phyloP scores from a whole-genome alignment of 1,140 invertebrate species.

The Steinernema khuongi region DNA sequence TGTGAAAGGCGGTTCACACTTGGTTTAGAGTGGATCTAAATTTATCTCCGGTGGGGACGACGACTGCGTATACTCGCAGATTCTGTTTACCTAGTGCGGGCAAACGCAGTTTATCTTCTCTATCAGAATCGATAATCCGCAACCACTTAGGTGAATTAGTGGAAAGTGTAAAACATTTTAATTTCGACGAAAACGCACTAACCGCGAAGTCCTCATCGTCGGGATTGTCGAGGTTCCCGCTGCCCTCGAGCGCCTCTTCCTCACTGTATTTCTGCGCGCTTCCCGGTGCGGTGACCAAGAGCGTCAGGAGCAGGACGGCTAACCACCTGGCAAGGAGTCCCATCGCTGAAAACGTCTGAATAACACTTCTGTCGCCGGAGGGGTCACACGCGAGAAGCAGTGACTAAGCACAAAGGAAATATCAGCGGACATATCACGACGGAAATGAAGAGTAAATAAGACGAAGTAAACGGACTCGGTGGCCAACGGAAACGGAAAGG shows the following conservation, averaged over 20 bases:
- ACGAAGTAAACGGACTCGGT: not conserved
- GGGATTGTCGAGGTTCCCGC: slow-evolving; percentile 1
- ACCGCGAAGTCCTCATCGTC: not conserved
- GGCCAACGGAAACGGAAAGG: slow-evolving; percentile 5
- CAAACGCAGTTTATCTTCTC: not conserved
- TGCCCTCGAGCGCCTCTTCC: not conserved
- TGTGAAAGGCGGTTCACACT: not conserved
- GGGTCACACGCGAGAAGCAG: not conserved
- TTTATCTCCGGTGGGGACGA: not conserved
- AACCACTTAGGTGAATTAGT: too few species aligned
- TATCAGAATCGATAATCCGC: not conserved
- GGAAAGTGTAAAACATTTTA: too few species aligned
- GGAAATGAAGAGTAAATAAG: not conserved
- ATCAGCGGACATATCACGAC: too few species aligned
- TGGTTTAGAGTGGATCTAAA: too few species aligned
- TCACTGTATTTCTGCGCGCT: not conserved
- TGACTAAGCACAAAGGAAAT: not conserved
- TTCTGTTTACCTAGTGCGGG: not conserved
- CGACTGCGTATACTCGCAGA: not conserved
- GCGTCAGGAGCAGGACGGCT: not conserved
- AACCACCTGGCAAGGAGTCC: not conserved
- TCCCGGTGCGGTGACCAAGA: not conserved
- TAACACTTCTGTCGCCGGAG: not conserved
- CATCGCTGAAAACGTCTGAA: not conserved
- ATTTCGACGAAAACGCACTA: not conserved